Conservation (phyloP, 2,888 invertebrate genomes). For the Stomorhina lunata region DNA sequence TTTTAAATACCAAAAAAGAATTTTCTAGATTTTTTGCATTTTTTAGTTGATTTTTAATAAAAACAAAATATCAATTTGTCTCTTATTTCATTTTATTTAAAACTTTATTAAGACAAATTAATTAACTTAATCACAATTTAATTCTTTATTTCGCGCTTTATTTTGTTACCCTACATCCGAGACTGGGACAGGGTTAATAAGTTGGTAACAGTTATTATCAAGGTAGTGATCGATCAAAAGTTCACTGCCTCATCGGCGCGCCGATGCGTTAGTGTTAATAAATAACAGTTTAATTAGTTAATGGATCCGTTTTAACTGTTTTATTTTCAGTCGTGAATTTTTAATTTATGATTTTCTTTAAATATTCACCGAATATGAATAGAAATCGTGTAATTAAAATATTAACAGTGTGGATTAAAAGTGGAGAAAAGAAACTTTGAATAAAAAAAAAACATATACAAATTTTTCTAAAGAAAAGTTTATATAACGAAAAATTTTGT, state of each 20-base stretch:
- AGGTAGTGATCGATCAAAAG: not conserved
- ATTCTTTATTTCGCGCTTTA: not conserved
- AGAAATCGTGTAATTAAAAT: too few species aligned
- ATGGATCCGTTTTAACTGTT: not conserved
- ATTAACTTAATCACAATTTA: not conserved
- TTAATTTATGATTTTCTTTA: not conserved
- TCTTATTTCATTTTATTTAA: not conserved
- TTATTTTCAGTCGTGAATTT: not conserved
- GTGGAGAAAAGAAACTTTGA: too few species aligned
- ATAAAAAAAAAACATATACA: too few species aligned
- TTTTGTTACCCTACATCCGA: not conserved
- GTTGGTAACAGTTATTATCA: not conserved
- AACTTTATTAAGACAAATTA: not conserved
- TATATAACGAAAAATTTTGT: too few species aligned
- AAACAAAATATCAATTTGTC: too few species aligned
- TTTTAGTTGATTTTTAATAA: not conserved
- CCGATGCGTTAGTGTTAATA: not conserved
- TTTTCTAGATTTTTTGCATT: constrained; percentile 1
- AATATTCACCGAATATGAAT: not conserved
- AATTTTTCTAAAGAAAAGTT: too few species aligned
- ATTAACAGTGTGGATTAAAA: too few species aligned
- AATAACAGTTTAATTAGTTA: not conserved
- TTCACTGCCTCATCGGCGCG: too few species aligned
- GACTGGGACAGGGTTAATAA: not conserved
- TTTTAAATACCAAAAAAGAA: too few species aligned